Evolutionary conservation across 2,113 vertebrate genomes (phyloP), one percentile per base, ranked within the genome.

Genomic region (Megaleporinus macrocephalus): DNA sequence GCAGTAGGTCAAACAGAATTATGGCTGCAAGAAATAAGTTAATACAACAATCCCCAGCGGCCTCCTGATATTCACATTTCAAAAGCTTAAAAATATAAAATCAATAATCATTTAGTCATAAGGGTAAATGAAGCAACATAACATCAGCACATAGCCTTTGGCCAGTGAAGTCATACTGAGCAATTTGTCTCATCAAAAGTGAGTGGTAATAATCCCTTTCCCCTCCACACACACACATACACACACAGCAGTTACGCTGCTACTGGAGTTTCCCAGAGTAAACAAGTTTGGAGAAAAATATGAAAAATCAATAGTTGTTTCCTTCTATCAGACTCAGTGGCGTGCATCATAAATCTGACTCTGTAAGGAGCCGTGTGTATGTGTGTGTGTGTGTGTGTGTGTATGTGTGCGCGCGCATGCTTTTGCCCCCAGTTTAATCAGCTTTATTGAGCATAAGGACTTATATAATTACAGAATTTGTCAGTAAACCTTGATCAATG

Each of bases 61-160:
- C 93, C 94, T 93, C 93, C 93, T 91, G 93, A 95, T 94, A 95
- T 95, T 95, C 95, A 94, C 94, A 88, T 95, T 96, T 96, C 94
- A 92, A 94, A 95, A 93, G 94, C 88, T 93, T 93, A 95, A 95
- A 95, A 95, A 96, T 96, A 94, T 93, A 94, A 96, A 97, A 98
- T 97, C 95, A 96, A 97, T 97, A 96, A 95, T 96, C 95, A 96
- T 97, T 98, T 96, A 96, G 95, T 96, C 94, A 95, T 96, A 93
- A 96, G 94, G 93, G 94, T 94, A 96, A 96, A 96, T 95, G 94
- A 97, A 97, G 93, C 92, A 88, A 94, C 94, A 93, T 95, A 94
- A 95, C 95, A 96, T 96, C 94, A 95, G 94, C 95, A 94, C 92
- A 87, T 95, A 95, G 93, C 94, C 95, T 94, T 95, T 93, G 95